Evolutionary conservation across 2,797 vertebrate genomes (phyloP).

Genomic region (Glossophaga mutica): DNA sequence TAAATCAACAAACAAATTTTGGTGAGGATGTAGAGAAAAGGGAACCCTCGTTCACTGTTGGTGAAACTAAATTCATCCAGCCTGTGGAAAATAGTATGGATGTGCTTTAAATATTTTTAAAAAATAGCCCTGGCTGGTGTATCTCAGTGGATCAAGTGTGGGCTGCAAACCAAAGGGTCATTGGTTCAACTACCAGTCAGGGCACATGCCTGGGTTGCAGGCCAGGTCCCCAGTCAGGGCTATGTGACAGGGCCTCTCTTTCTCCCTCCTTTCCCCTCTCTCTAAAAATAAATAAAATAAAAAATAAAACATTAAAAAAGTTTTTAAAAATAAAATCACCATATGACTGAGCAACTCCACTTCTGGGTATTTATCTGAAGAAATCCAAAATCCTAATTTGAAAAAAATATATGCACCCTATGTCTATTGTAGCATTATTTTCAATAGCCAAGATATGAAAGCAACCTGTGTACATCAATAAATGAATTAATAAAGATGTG

Average conservation of each 20-base stretch:
- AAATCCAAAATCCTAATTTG: neutral
- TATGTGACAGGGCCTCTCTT: too few species aligned
- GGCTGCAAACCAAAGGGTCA: too few species aligned
- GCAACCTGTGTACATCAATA: neutral
- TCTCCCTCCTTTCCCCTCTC: too few species aligned
- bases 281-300: too few species aligned
- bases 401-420: neutral
- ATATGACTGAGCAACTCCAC: neutral
- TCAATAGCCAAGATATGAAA: neutral
- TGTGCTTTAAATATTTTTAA: neutral
- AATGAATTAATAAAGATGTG: neutral
- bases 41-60: neutral
- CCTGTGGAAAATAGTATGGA: neutral
- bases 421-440: neutral
- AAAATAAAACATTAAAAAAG: neutral
- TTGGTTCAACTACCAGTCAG: too few species aligned
- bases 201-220: too few species aligned
- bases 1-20: neutral
- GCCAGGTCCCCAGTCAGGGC: too few species aligned
- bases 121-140: neutral
- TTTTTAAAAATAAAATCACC: neutral
- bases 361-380: neutral
- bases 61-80: neutral
- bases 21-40: neutral
- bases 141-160: too few species aligned